A percentile compares a stretch with the other conserved stretches of the same genome.
Evolutionary conservation across 2,888 invertebrate species (phyloP).

Genomic region (Julus scandinavius): DNA sequence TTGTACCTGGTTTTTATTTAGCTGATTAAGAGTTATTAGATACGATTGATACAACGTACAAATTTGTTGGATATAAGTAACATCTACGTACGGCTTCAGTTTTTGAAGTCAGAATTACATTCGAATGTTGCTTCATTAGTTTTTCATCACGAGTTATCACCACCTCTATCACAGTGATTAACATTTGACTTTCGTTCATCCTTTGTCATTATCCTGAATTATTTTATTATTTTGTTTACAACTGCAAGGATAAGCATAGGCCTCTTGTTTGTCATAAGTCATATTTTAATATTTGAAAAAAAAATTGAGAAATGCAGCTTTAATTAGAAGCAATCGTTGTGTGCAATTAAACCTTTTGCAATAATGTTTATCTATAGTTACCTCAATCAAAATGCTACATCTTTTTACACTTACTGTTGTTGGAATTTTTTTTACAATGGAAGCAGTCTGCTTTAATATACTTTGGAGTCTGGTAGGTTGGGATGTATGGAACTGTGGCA

Average conservation of each 20-base stretch:
- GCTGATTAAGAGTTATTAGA: constrained; percentile 12
- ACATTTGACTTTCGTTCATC: not conserved
- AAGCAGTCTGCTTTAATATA: too few species aligned
- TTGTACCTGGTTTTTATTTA: not conserved
- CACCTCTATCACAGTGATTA: not conserved
- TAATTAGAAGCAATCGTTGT: not conserved
- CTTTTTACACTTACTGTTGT: not conserved
- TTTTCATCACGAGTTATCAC: not conserved
- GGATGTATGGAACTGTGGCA: too few species aligned
- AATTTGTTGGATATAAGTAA: not conserved
- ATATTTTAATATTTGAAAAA: not conserved
- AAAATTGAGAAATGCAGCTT: constrained; percentile 21
- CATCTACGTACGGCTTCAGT: not conserved
- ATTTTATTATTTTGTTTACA: constrained; percentile 3
- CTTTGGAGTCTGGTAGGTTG: too few species aligned
- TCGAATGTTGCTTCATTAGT: not conserved
- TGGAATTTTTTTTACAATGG: too few species aligned
- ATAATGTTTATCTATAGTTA: not conserved
- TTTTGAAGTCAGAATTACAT: not conserved
- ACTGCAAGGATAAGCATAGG: not conserved
- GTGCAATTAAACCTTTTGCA: not conserved
- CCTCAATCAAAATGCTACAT: not conserved
- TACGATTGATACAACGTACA: constrained; percentile 26
- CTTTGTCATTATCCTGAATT: not conserved
- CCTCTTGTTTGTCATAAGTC: not conserved